Percentiles rank a stretch among this genome's conserved stretches.
phyloP scores from a whole-genome alignment of 2,113 vertebrate genomes.

The Ivindomyrus marchei region DNA sequence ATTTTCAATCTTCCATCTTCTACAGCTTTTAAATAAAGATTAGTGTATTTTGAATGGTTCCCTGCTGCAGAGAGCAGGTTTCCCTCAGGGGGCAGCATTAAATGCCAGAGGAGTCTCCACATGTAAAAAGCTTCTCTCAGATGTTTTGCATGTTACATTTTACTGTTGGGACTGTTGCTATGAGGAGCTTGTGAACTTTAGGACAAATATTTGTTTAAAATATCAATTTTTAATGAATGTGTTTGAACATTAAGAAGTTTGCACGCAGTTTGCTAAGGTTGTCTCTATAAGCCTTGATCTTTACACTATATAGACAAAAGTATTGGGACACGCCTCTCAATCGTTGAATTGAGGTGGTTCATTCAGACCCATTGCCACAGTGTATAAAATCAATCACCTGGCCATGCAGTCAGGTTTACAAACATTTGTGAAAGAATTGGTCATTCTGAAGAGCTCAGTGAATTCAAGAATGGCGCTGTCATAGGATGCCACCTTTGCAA shows the following conservation, averaged over 20 bases:
- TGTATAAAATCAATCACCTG: neutral
- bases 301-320: neutral
- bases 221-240: neutral
- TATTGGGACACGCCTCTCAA: neutral
- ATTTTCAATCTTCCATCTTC: neutral
- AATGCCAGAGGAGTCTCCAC: neutral
- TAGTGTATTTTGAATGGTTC: neutral
- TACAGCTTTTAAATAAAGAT: neutral
- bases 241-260: neutral
- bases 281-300: neutral
- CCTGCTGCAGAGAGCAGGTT: neutral
- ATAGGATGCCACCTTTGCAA: neutral
- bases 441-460: neutral
- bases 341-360: neutral
- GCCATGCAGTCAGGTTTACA: neutral
- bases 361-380: neutral
- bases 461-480: neutral
- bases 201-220: neutral
- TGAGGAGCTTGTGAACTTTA: neutral
- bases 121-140: neutral
- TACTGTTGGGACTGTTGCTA: neutral
- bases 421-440: neutral
- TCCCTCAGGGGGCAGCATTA: neutral
- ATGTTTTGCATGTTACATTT: neutral
- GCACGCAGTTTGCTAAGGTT: neutral